Conservation (phyloP, 2,888 invertebrate genomes). For the Limnephilus marmoratus region DNA sequence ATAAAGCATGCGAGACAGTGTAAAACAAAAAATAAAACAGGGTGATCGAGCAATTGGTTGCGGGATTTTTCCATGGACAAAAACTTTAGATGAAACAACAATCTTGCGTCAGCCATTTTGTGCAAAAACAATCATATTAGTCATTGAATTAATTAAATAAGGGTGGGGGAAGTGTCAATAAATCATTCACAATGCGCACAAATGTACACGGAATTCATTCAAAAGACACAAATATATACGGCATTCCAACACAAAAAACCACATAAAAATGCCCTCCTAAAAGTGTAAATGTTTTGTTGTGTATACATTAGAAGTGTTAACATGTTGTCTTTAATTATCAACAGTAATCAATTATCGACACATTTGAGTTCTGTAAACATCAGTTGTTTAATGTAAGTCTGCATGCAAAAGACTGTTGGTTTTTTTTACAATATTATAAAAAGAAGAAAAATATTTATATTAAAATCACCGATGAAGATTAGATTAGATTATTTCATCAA, state of each 20-base stretch:
- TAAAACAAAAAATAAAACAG: not conserved
- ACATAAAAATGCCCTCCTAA: slow-evolving; percentile 54
- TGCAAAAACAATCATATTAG: slow-evolving; percentile 27
- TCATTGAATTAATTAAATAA: not conserved
- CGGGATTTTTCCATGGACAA: slow-evolving; percentile 31
- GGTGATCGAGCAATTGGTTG: slow-evolving; percentile 8
- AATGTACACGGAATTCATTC: slow-evolving; percentile 35
- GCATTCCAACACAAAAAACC: slow-evolving; percentile 57
- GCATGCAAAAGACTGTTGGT: not conserved
- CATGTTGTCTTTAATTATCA: not conserved
- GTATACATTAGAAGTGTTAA: not conserved
- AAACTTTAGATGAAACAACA: slow-evolving; percentile 28
- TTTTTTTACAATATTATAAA: not conserved
- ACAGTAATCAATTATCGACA: not conserved
- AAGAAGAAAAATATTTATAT: not conserved
- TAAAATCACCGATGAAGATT: not conserved
- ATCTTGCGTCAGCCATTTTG: slow-evolving; percentile 46
- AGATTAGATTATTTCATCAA: not conserved
- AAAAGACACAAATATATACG: slow-evolving; percentile 43
- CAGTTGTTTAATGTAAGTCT: not conserved
- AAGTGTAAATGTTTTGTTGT: slow-evolving; percentile 15
- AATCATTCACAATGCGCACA: slow-evolving; percentile 24
- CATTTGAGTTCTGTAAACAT: not conserved
- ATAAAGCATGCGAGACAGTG: not conserved
- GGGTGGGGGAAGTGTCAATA: not conserved